Percentiles rank a stretch among this genome's conserved stretches.
Conservation (phyloP, 1,140 invertebrate genomes). For the Contarinia nasturtii region DNA sequence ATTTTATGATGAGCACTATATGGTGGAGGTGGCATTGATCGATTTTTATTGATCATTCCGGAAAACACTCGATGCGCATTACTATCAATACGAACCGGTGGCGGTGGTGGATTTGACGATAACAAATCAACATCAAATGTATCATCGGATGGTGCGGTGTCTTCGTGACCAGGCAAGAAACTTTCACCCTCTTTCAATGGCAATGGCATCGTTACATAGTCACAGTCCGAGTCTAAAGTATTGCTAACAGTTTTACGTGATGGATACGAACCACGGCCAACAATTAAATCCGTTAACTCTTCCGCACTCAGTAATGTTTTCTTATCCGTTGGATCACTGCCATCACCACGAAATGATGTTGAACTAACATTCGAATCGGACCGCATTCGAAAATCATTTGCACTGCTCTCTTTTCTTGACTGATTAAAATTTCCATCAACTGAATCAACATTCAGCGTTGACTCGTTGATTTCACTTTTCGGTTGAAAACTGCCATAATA, state of each 20-base stretch:
- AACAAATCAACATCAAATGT: conserved; percentile 17
- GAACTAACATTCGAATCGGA: conserved; percentile 58
- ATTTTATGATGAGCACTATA: conserved; percentile 25
- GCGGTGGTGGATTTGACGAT: conserved; percentile 34
- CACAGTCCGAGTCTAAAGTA: conserved; percentile 69
- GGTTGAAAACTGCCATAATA: conserved; percentile 31
- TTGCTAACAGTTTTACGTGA: conserved; percentile 59
- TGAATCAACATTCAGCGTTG: conserved; percentile 6
- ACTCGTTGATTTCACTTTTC: conserved; percentile 9
- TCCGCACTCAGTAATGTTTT: conserved; percentile 54
- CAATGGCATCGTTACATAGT: conserved; percentile 67
- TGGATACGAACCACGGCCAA: conserved; percentile 49
- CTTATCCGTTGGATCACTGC: conserved; percentile 60
- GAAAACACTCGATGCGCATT: conserved; percentile 19
- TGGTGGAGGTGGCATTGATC: conserved; percentile 25
- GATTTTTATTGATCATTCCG: conserved; percentile 5
- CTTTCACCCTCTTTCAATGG: conserved; percentile 31
- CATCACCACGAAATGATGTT: conserved; percentile 64
- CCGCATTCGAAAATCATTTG: conserved; percentile 30
- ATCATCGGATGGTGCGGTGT: conserved; percentile 28
- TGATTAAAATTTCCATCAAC: conserved; percentile 10
- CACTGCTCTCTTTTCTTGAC: conserved; percentile 1
- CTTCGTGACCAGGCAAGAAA: conserved; percentile 30
- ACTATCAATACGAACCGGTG: conserved; percentile 42
- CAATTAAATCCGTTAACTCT: conserved; percentile 62